These are phyloP conservation scores for Silurus meridionalis DNA, from an alignment of 2,113 vertebrate species.

Conservation along the genomic window DNA sequence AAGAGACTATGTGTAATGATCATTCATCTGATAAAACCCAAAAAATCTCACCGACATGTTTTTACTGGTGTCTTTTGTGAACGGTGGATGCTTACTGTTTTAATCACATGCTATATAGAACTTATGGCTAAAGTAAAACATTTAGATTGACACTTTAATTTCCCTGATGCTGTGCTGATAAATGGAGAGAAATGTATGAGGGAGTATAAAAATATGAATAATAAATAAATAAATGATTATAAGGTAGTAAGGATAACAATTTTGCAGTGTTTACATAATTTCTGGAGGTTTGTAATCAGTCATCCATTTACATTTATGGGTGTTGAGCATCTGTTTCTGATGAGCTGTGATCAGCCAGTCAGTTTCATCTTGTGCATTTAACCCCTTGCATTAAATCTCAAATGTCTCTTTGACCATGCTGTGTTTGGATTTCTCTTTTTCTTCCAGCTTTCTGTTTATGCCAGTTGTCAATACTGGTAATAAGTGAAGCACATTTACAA, in stretches of 20 bases:
- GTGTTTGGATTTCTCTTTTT: constrained; percentile 1
- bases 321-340: not conserved
- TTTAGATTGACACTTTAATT: not conserved
- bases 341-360: not conserved
- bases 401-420: not conserved
- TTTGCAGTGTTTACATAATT: not conserved
- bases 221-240: not conserved
- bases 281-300: not conserved
- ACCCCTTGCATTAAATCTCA: constrained; percentile 33
- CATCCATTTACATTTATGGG: not conserved
- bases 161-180: not conserved
- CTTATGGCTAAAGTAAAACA: not conserved
- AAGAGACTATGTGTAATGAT: constrained; percentile 16
- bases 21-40: not conserved
- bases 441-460: too few relatives aligned
- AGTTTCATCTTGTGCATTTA: constrained; percentile 8
- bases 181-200: not conserved
- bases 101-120: not conserved
- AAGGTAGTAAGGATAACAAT: not conserved
- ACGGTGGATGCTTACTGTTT: not conserved
- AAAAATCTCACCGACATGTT: not conserved
- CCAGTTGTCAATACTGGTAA: not conserved
- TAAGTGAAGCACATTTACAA: not conserved
- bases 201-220: not conserved
- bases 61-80: not conserved